Conservation (phyloP, 2,888 invertebrate genomes). For the Tupiocoris notatus region DNA sequence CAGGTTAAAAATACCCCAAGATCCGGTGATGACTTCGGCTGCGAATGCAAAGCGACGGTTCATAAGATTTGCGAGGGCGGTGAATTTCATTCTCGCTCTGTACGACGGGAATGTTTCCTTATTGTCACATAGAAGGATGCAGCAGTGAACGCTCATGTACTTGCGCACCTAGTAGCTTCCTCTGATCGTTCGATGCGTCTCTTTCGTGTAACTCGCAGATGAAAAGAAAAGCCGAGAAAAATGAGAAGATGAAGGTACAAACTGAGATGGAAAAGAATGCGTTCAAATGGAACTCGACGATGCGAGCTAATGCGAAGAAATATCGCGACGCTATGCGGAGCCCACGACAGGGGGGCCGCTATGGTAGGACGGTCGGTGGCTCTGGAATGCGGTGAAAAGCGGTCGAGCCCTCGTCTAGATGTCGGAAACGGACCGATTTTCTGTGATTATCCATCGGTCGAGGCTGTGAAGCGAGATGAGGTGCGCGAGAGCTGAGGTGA, state of each 20-base stretch:
- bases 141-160: too few relatives aligned
- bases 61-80: too few relatives aligned
- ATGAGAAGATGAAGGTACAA: neutral
- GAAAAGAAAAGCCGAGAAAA: neutral
- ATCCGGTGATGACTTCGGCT: too few relatives aligned
- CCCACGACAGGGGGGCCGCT: neutral
- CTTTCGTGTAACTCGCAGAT: neutral
- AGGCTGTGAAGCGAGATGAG: neutral
- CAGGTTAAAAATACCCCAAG: too few relatives aligned
- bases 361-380: neutral
- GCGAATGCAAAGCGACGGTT: too few relatives aligned
- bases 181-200: too few relatives aligned
- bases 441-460: constrained; percentile 36
- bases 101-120: too few relatives aligned
- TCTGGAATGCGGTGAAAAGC: constrained; percentile 30
- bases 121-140: too few relatives aligned
- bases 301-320: neutral
- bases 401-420: constrained; percentile 12
- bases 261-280: neutral
- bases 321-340: neutral
- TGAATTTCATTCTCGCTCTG: too few relatives aligned
- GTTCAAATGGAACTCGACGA: neutral
- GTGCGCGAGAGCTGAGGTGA: neutral
- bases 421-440: constrained; percentile 27
- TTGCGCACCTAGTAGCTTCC: too few relatives aligned